Conservation (phyloP, 2,888 invertebrate species). For the Crossocerus cetratus region DNA sequence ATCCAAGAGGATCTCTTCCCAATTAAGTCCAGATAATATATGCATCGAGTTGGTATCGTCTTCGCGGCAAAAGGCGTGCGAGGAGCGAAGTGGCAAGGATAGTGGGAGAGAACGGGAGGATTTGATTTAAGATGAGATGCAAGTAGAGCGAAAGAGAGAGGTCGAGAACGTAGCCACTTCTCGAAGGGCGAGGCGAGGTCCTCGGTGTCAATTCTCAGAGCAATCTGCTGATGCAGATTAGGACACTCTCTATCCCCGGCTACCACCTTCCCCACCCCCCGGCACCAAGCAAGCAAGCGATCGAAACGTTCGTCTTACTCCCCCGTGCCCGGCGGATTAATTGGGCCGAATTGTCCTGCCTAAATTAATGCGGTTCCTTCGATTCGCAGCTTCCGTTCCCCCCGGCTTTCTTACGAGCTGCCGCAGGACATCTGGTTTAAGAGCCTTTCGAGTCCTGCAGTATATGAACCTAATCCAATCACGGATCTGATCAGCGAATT, state of each 20-base stretch:
- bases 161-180: constrained; percentile 61
- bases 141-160: constrained; percentile 51
- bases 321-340: constrained; percentile 50
- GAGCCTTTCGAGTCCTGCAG: too few relatives aligned
- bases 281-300: background rate
- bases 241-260: constrained; percentile 44
- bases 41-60: constrained; percentile 74
- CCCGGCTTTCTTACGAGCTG: background rate
- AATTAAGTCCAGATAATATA: constrained; percentile 75
- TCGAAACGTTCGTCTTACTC: constrained; percentile 24
- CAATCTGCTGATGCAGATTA: constrained; percentile 77
- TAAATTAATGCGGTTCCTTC: constrained; percentile 50
- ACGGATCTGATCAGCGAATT: too few relatives aligned
- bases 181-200: constrained; percentile 60
- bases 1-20: constrained; percentile 62
- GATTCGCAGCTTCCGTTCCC: constrained; percentile 24
- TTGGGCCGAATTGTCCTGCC: constrained; percentile 54
- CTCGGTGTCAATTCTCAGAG: constrained; percentile 76
- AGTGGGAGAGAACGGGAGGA: constrained; percentile 48
- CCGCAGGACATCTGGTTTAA: background rate
- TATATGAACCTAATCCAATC: too few relatives aligned
- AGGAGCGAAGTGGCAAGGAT: too few relatives aligned
- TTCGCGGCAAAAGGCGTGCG: constrained; percentile 60
- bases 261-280: constrained; percentile 9
- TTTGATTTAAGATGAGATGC: constrained; percentile 68